A percentile compares a stretch with the other conserved stretches of the same genome.
Evolutionary conservation across 2,797 vertebrate species (phyloP).

Genomic region (Sylvia borin): DNA sequence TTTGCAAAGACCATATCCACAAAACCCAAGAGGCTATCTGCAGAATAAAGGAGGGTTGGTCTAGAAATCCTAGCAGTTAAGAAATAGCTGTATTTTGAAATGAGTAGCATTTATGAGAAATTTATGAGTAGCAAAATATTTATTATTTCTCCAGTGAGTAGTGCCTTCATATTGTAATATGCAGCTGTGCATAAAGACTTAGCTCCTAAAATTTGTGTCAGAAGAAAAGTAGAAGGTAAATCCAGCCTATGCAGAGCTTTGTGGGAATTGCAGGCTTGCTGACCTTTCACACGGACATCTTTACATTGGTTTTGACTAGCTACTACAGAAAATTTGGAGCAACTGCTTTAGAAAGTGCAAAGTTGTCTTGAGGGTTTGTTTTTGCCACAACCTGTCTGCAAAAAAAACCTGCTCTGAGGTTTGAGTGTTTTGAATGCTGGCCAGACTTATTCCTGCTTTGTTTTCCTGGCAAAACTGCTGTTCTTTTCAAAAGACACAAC

Average conservation of each 20-base stretch:
- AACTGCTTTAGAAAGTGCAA: neutral
- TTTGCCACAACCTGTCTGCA: neutral
- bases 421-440: neutral
- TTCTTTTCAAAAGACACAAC: neutral
- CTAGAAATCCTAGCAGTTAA: neutral
- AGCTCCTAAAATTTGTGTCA: neutral
- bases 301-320: neutral
- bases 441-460: neutral
- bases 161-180: neutral
- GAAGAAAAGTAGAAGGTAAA: neutral
- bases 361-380: neutral
- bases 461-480: neutral
- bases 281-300: neutral
- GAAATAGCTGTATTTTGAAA: too few species aligned
- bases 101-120: too few species aligned
- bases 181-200: neutral
- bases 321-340: neutral
- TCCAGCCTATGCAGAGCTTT: neutral
- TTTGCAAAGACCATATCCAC: neutral
- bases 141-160: neutral
- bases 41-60: neutral
- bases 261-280: neutral
- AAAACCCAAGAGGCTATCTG: neutral
- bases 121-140: neutral
- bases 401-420: neutral